Evolutionary conservation across 2,888 invertebrate species (phyloP).

Genomic region (Cyaniris semiargus): DNA sequence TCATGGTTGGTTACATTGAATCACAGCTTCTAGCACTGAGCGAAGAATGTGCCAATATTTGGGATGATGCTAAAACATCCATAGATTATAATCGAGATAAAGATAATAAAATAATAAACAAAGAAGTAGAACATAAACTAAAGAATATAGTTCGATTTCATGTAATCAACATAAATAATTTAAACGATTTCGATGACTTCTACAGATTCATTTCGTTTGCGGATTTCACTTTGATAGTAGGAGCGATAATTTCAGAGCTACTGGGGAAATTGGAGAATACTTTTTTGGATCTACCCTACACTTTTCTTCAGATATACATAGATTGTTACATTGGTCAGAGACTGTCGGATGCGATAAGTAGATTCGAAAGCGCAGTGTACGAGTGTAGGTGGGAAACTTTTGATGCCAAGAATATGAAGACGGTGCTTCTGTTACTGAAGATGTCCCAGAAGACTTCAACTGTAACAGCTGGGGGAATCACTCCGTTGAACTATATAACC

Average conservation of each 20-base stretch:
- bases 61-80: conserved; percentile 49
- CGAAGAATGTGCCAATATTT: conserved; percentile 51
- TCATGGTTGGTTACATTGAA: conserved; percentile 55
- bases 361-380: conserved; percentile 61
- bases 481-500: conserved; percentile 51
- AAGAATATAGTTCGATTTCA: conserved; percentile 51
- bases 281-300: conserved; percentile 53
- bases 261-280: conserved; percentile 60
- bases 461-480: conserved; percentile 55
- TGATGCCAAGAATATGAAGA: conserved; percentile 53
- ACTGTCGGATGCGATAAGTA: conserved; percentile 60
- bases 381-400: conserved; percentile 71
- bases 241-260: conserved; percentile 54
- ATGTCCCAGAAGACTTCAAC: conserved; percentile 56
- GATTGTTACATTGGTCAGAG: conserved; percentile 61
- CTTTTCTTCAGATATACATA: conserved; percentile 54
- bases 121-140: conserved; percentile 47
- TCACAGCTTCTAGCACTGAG: conserved; percentile 56
- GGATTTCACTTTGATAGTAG: conserved; percentile 52
- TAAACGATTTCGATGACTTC: conserved; percentile 49
- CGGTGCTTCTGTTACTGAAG: conserved; percentile 57
- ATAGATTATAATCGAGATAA: conserved; percentile 32
- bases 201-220: conserved; percentile 53
- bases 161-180: conserved; percentile 47
- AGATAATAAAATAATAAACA: conserved; percentile 45